These are phyloP conservation scores for Struthidea cinerea DNA, from an alignment of 2,113 vertebrate genomes.

Conservation along the genomic window DNA sequence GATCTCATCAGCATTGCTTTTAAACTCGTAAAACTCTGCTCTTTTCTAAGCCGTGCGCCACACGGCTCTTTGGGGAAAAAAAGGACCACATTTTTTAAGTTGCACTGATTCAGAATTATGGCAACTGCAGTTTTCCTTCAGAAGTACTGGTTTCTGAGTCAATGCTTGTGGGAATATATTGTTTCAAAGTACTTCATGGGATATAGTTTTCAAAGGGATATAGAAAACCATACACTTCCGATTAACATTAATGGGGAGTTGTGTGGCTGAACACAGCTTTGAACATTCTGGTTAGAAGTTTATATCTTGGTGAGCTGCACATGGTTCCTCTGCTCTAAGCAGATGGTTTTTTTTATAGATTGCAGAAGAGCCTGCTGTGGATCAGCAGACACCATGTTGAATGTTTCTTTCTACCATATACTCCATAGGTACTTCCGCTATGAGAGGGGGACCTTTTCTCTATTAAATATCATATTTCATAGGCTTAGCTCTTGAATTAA, in stretches of 20 bases:
- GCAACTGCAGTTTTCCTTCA: neutral
- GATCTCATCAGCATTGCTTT: neutral
- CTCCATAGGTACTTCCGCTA: neutral
- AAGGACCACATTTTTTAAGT: neutral
- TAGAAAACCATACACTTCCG: constrained; percentile 42
- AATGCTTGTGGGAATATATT: constrained; percentile 20
- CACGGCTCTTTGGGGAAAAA: neutral
- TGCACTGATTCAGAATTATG: neutral
- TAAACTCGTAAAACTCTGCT: neutral
- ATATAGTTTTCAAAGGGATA: constrained; percentile 45
- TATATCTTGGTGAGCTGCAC: neutral
- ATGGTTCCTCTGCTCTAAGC: neutral
- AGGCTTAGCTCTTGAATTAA: neutral
- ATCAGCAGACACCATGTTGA: neutral
- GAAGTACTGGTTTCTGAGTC: neutral
- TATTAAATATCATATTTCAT: neutral
- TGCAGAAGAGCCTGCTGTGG: neutral
- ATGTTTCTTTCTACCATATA: neutral
- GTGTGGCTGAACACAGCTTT: constrained; percentile 15
- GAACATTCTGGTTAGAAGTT: constrained; percentile 8
- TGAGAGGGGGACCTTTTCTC: neutral
- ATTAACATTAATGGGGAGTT: constrained; percentile 17
- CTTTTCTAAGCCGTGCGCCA: neutral
- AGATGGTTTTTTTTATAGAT: neutral
- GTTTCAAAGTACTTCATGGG: constrained; percentile 36